Conservation (phyloP, 2,888 invertebrate species). For the Hirtodrosophila duncani region DNA sequence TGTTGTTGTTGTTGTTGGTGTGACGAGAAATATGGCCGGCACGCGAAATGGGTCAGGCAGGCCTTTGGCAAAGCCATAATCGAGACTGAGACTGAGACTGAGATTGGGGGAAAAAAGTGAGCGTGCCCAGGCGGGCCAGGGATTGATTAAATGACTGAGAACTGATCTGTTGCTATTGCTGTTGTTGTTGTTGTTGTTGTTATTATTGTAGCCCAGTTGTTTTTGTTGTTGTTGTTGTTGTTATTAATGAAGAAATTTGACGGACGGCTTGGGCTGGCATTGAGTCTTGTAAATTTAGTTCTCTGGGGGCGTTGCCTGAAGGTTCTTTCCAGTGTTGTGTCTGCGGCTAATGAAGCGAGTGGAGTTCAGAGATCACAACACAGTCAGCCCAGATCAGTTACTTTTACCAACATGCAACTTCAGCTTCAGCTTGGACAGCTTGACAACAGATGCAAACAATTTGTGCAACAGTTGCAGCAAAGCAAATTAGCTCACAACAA, state of each 20-base stretch:
- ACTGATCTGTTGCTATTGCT: constrained; percentile 12
- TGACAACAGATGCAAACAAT: constrained; percentile 44
- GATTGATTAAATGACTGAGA: constrained; percentile 49
- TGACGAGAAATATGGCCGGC: constrained; percentile 26
- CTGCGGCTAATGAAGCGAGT: constrained; percentile 30
- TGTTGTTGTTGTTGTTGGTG: constrained; percentile 5
- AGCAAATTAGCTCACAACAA: constrained; percentile 31
- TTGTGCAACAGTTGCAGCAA: constrained; percentile 35
- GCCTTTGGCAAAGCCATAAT: neutral
- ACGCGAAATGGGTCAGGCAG: constrained; percentile 62
- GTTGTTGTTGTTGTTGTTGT: neutral
- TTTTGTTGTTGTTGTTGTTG: constrained; percentile 10
- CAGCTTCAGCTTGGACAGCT: neutral
- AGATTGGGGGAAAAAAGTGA: constrained; percentile 39
- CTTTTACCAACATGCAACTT: neutral
- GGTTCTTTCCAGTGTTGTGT: constrained; percentile 16
- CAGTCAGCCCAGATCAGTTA: no score
- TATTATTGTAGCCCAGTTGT: no score
- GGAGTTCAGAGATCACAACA: constrained; percentile 17
- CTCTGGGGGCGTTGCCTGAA: constrained; percentile 20
- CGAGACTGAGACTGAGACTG: neutral
- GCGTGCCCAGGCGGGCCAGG: constrained; percentile 35
- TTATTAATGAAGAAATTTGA: constrained; percentile 50
- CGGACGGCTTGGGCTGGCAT: constrained; percentile 17
- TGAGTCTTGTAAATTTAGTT: no score